These are phyloP conservation scores for Glaucomys volans DNA, from an alignment of 2,113 vertebrate genomes.

Conservation along the genomic window DNA sequence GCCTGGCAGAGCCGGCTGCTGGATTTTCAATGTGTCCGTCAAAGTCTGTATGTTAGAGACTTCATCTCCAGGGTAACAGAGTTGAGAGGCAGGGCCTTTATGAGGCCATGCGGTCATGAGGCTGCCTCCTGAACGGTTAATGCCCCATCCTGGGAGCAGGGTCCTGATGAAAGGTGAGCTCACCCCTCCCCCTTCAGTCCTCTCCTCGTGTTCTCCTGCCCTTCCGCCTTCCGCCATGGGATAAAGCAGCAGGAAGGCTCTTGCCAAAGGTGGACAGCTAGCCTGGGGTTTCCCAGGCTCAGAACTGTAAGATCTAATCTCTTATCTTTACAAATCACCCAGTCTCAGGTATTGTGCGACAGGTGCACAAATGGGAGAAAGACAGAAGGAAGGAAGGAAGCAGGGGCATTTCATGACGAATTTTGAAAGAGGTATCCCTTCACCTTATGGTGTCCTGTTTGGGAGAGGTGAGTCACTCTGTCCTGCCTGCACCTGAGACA, in stretches of 20 bases:
- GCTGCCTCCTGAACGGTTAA: too few relatives aligned
- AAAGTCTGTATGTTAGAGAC: not conserved
- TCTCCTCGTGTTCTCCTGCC: not conserved
- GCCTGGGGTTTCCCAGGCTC: not conserved
- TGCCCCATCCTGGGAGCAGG: not conserved
- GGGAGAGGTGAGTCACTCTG: not conserved
- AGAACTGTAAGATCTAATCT: not conserved
- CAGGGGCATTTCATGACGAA: rapidly evolving
- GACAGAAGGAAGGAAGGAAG: not conserved
- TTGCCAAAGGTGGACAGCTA: rapidly evolving
- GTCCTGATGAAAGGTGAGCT: not conserved
- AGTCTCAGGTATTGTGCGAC: rapidly evolving
- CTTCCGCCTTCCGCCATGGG: too few relatives aligned
- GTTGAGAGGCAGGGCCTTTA: too few relatives aligned
- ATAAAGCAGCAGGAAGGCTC: too few relatives aligned
- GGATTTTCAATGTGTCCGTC: not conserved
- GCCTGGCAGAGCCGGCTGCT: not conserved
- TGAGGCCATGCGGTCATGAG: too few relatives aligned
- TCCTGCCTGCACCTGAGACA: not conserved
- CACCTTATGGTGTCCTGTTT: rapidly evolving
- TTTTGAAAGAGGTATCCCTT: too few relatives aligned
- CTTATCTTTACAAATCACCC: not conserved
- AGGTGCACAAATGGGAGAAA: too few relatives aligned
- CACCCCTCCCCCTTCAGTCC: rapidly evolving
- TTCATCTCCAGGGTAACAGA: too few relatives aligned